phyloP scores from a whole-genome alignment of 2,113 vertebrate species.

The Chlorodrepanis virens region DNA sequence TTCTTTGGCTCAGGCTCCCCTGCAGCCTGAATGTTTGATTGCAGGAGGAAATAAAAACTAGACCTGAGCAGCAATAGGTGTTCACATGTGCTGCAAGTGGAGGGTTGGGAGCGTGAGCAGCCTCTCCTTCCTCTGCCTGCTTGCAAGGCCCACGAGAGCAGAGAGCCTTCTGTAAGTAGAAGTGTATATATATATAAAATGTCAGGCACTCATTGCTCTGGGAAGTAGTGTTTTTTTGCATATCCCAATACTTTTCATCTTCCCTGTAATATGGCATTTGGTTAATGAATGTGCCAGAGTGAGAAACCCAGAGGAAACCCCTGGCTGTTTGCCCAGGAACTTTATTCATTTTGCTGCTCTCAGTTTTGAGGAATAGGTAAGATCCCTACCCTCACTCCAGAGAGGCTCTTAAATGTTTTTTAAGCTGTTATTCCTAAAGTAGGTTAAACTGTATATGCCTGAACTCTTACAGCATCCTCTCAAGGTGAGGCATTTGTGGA shows the following conservation, averaged over 20 bases:
- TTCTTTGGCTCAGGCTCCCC: background rate
- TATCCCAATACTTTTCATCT: background rate
- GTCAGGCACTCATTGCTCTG: background rate
- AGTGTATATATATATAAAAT: background rate
- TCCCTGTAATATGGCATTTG: slow-evolving; percentile 1
- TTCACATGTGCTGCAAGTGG: background rate
- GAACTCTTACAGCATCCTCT: background rate
- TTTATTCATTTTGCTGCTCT: slow-evolving; percentile 37
- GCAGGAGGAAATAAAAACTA: background rate
- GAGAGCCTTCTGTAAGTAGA: background rate
- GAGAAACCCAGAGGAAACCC: slow-evolving; percentile 54
- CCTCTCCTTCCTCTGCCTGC: background rate
- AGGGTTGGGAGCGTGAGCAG: background rate
- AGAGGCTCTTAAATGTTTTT: slow-evolving; percentile 8
- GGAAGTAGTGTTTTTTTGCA: background rate
- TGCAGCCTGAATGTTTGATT: slow-evolving; percentile 14
- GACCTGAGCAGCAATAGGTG: background rate
- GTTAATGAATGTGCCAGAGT: slow-evolving; percentile 45
- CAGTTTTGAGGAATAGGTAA: slow-evolving; percentile 10
- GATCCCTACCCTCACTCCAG: background rate
- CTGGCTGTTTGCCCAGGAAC: slow-evolving; percentile 56
- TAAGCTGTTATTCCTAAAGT: background rate
- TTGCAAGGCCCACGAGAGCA: background rate
- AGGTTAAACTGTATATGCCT: background rate
- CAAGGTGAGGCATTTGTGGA: background rate